Conservation (phyloP, 2,888 invertebrate genomes). For the Nomada fucata region DNA sequence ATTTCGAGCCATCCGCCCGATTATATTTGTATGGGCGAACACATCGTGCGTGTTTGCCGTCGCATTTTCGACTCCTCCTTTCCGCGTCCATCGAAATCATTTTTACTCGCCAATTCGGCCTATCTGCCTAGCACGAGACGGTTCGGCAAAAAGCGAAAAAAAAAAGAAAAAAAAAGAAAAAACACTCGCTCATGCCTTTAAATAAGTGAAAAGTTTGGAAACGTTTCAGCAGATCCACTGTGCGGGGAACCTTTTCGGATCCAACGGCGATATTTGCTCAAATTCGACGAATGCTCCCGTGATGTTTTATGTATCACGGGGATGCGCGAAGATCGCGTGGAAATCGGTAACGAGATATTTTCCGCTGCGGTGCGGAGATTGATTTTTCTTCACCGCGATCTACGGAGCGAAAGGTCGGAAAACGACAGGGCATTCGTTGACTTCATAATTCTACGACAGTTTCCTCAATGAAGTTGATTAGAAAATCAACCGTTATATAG, state of each 20-base stretch:
- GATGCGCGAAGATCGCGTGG: too few relatives aligned
- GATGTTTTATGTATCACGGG: background rate
- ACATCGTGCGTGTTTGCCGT: conserved; percentile 54
- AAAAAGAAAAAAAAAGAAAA: background rate
- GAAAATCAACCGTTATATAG: too few relatives aligned
- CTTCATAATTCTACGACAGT: too few relatives aligned
- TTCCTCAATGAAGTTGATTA: too few relatives aligned
- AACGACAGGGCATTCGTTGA: too few relatives aligned
- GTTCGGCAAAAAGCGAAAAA: too few relatives aligned
- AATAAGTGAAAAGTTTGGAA: conserved; percentile 33
- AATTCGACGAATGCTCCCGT: background rate
- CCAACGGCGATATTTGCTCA: background rate
- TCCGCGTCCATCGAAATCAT: conserved; percentile 49
- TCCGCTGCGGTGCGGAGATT: too few relatives aligned
- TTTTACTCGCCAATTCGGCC: conserved; percentile 13
- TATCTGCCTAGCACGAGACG: background rate
- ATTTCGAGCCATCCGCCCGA: conserved; percentile 70
- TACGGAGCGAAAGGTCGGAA: too few relatives aligned
- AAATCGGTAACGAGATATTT: too few relatives aligned
- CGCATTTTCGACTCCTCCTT: conserved; percentile 56
- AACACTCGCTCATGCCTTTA: conserved; percentile 34
- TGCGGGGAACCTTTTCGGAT: too few relatives aligned
- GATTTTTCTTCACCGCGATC: too few relatives aligned
- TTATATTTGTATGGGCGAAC: conserved; percentile 67
- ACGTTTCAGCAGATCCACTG: background rate